Conservation (phyloP, 1,140 invertebrate species). For the Myzus persicae region DNA sequence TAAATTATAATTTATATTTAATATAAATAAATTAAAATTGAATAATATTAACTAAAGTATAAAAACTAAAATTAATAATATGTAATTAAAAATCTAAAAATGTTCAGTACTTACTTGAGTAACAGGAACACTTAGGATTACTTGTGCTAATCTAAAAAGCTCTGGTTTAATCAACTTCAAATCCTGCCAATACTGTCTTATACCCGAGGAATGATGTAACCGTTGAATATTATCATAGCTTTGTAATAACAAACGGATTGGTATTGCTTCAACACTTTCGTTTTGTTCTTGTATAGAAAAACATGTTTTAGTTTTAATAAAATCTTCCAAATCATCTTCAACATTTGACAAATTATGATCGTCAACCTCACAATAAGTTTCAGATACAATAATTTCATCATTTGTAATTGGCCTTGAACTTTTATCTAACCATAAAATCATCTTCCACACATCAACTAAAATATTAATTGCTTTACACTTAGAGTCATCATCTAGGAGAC, state of each 20-base stretch:
- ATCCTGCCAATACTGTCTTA: neutral
- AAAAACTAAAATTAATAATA: no score
- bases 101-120: neutral
- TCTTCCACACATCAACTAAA: neutral
- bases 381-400: no score
- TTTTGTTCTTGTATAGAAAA: no score
- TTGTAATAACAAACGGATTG: neutral
- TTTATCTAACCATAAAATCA: no score
- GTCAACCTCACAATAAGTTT: no score
- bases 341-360: no score
- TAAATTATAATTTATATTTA: no score
- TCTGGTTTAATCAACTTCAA: neutral
- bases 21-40: no score
- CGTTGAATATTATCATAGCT: neutral
- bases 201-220: neutral
- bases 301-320: no score
- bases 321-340: no score
- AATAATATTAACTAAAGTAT: no score
- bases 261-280: neutral
- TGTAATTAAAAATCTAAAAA: neutral
- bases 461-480: neutral
- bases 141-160: neutral
- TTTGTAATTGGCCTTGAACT: no score
- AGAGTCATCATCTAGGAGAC: neutral
- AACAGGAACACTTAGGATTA: neutral